Base-by-base conservation (phyloP, 23 tunicate species). In the Corella eumyota region DNA sequence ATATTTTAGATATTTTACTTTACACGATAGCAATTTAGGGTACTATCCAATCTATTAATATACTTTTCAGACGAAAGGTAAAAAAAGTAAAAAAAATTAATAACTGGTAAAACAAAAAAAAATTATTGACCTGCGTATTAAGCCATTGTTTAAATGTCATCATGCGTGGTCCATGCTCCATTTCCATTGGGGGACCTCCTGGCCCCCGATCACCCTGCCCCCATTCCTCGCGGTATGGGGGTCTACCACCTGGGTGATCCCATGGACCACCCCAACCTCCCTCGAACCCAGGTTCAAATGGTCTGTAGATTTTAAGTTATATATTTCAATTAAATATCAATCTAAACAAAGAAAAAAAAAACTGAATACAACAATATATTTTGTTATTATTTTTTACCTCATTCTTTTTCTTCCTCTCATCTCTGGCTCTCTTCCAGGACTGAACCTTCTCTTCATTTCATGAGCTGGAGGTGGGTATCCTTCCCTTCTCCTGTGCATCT, bases 101-200 rank as follows among this genome's bases (percentile, higher is more conserved):
- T n/a, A n/a, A n/a, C n/a, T n/a, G n/a, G 17, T 44, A 44, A n/a
- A n/a, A n/a, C n/a, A n/a, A n/a, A n/a, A n/a, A n/a, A n/a, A n/a
- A n/a, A n/a, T n/a, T 48, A 37, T 46, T 0, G 30, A 84, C 94
- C 34, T 84, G 96, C 45, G 62, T 65, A 32, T 62, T 50, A 6
- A 88, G 77, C 96, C 96, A 88, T 40, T 79, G 81, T 31, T 88
- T 88, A 50, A 88, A 88, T 9, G 96, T 78, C 71, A 88, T 35
- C 96, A 88, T 88, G 3, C 60, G 25, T 45, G 65, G 67, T 4
- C 88, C 81, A 47, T 51, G 62, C 11, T 84, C 77, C 68, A 64
- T 54, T 26, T 84, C 94, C 60, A 62, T 37, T 13, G 72, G 94
- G 25, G 54, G 77, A n/a, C n/a, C n/a, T 19, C 61, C 48, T 1